Conservation (phyloP, 2,797 vertebrate species). For the Erpetoichthys calabaricus region DNA sequence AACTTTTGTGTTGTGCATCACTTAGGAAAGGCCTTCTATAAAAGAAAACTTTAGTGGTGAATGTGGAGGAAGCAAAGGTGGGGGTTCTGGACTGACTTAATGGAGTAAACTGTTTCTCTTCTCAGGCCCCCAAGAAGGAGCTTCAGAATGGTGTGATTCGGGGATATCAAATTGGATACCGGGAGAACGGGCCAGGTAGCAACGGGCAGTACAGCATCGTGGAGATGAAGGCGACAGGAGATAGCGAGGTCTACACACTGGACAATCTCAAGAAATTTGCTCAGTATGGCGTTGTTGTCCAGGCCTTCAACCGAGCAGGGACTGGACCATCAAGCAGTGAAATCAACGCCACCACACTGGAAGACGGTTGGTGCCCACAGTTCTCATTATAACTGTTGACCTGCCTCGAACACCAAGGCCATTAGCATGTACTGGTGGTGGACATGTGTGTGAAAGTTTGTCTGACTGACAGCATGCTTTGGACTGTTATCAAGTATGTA, state of each 20-base stretch:
- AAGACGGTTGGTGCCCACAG: conserved; percentile 60
- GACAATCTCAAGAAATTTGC: conserved; percentile 97
- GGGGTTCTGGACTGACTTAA: too few species aligned
- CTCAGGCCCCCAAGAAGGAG: conserved; percentile 86
- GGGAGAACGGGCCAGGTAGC: conserved; percentile 91
- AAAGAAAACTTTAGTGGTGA: too few species aligned
- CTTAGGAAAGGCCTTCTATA: too few species aligned
- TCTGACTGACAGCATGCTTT: too few species aligned
- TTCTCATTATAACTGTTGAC: too few species aligned
- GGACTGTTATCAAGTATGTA: too few species aligned
- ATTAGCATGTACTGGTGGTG: too few species aligned
- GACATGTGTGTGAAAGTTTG: too few species aligned
- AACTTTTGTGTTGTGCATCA: too few species aligned
- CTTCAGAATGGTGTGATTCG: conserved; percentile 92
- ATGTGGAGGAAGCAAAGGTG: too few species aligned
- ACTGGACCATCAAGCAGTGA: conserved; percentile 92
- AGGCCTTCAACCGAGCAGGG: conserved; percentile 90
- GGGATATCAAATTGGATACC: conserved; percentile 93
- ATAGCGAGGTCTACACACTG: conserved; percentile 90
- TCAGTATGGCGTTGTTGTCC: conserved; percentile 91
- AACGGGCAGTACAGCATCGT: conserved; percentile 95
- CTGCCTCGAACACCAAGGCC: too few species aligned
- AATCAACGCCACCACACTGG: conserved; percentile 91
- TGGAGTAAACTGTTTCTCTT: too few species aligned
- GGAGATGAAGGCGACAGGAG: conserved; percentile 94